Base-by-base conservation (phyloP, 2,797 vertebrate genomes). In the Anomalospiza imberbis region DNA sequence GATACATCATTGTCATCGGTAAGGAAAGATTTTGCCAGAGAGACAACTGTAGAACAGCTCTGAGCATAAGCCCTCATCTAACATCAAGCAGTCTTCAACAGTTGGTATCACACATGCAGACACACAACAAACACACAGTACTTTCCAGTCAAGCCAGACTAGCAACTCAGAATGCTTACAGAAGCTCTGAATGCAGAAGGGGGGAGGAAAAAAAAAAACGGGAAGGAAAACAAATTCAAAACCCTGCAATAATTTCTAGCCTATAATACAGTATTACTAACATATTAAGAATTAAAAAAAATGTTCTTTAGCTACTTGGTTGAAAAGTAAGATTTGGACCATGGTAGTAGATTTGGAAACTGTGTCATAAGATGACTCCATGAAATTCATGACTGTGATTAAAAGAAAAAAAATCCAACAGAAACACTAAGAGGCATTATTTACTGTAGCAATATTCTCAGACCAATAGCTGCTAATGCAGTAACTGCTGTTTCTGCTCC, bases 31-130 rank as follows among this genome's bases (percentile, higher is more conserved):
- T 93, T 75, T 89, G 66, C 73, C 72, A 86, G 55, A 66, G n/a
- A 91, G n/a, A 58, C 73, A 86, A 90, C 73, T 84, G 55, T 32
- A 82, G 79, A 95, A 82, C 51, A 91, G 38, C 81, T 85, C 81
- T 89, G 66, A 88, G 87, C 87, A 51, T 89, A 92, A 93, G 62
- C 58, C 79, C 29, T 95, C 65, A 86, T 80, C 55, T 95, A 91
- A 76, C 79, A 92, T 88, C 63, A 70, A 94, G 83, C 70, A 95
- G 38, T 68, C 60, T 95, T 81, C 83, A 93, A 76, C 92, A 93
- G 94, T 91, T 97, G 92, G 82, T 73, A 62, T 93, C 79, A 73
- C 83, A 86, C 75, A 91, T 93, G 74, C 87, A 95, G 70, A 67
- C 75, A 72, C 76, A 84, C 70, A 94, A 89, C 79, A 94, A 93